Base-by-base conservation (phyloP, 1,140 invertebrate species). In the Drosophila rufa region DNA sequence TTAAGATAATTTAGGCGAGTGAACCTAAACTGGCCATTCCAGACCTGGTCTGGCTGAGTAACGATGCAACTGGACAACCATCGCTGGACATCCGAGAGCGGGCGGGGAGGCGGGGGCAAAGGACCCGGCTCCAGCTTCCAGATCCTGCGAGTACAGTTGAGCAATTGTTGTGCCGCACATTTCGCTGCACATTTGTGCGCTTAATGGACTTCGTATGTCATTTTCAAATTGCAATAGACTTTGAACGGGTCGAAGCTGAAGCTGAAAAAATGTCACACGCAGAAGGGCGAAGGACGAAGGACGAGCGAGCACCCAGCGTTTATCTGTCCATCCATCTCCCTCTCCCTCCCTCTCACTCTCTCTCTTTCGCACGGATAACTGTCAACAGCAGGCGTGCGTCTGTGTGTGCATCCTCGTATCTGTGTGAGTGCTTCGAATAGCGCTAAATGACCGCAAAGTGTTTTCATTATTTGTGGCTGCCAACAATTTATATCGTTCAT, bases 401-500 rank as follows among this genome's bases (percentile, higher is more conserved):
- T 61, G 30, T 36, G 33, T 50, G 27, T 50, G 50, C 51, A 22
- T 27, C 14, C 33, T 7, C 33, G 45, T 53, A 57, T 61, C 40
- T 76, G 47, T 76, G 58, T 57, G 69, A 40, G 68, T 61, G 84
- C 69, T 62, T 90, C 84, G 89, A 89, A 89, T 90, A 90, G 85
- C 84, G 84, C 84, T 89, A 89, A 89, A 89, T 89, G 85, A 90
- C 85, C 85, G 85, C 85, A 89, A 89, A 89, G 85, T 89, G 85
- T 89, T 89, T 89, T 89, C 85, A 89, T 89, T 89, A 89, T 89
- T 89, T 89, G 85, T 90, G 85, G 85, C 85, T 89, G 84, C 84
- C 85, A 90, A 90, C 85, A 89, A 89, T 89, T 89, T 89, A 89
- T 89, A 89, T 89, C 85, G 85, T 89, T 89, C 85, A 89, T 89